These are phyloP conservation scores for Globia sparganii DNA, from an alignment of 2,888 invertebrate species.

Conservation along the genomic window DNA sequence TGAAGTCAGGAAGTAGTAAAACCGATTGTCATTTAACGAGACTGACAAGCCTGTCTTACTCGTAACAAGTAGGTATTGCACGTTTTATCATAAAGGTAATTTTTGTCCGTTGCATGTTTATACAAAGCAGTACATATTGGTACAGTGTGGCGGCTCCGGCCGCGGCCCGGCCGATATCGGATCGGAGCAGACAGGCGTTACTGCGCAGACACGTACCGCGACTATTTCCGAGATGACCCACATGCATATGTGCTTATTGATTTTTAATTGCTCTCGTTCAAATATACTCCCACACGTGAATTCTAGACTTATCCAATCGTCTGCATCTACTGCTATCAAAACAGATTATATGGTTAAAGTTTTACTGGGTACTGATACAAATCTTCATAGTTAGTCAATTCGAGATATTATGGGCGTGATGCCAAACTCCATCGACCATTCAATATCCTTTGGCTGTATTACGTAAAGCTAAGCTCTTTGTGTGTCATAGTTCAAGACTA, in stretches of 20 bases:
- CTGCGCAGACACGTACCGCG: conserved; percentile 62
- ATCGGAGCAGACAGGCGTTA: conserved; percentile 52
- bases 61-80: neutral
- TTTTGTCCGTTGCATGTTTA: conserved; percentile 25
- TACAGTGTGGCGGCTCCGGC: conserved; percentile 27
- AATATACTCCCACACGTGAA: conserved; percentile 43
- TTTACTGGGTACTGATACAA: conserved; percentile 33
- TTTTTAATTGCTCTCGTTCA: conserved; percentile 63
- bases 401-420: conserved; percentile 42
- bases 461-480: conserved; percentile 63
- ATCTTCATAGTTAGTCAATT: conserved; percentile 42
- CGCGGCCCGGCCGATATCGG: conserved; percentile 56
- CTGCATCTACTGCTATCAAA: conserved; percentile 4
- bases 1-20: neutral
- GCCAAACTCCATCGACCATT: conserved; percentile 57
- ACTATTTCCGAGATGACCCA: conserved; percentile 65
- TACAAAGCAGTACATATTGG: conserved; percentile 34
- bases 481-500: conserved; percentile 64
- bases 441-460: conserved; percentile 54
- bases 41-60: neutral
- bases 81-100: conserved; percentile 4
- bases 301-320: conserved; percentile 15
- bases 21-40: neutral
- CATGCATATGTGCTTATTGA: conserved; percentile 64
- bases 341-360: conserved; percentile 27